A percentile compares a stretch with the other conserved stretches of the same genome.
Evolutionary conservation across 2,113 vertebrate genomes (phyloP).

Genomic region (Mola mola): DNA sequence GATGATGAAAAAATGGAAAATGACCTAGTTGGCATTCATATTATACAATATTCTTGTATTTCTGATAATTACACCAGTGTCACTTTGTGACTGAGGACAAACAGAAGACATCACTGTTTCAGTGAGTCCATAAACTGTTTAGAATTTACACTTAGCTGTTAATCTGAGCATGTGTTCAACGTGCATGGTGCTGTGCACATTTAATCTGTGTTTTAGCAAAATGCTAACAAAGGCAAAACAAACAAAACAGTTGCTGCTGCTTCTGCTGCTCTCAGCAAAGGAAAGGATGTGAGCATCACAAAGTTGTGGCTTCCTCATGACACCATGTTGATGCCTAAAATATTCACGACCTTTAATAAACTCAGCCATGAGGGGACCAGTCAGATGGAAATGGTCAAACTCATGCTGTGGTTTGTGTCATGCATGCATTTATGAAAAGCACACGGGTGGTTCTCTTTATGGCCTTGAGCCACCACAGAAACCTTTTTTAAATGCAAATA

Average conservation of each 20-base stretch:
- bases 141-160: no score
- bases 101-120: constrained; percentile 16
- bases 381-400: constrained; percentile 24
- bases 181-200: no score
- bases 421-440: constrained; percentile 55
- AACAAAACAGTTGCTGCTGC: no score
- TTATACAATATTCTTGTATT: no score
- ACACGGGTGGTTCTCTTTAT: constrained; percentile 43
- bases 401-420: constrained; percentile 42
- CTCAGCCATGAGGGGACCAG: constrained; percentile 5
- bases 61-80: no score
- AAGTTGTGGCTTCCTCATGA: neutral
- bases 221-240: no score
- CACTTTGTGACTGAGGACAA: no score
- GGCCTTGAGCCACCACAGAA: constrained; percentile 42
- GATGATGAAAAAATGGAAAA: no score
- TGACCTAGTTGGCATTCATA: no score
- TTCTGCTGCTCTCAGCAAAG: no score
- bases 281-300: no score
- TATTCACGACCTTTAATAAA: constrained; percentile 28
- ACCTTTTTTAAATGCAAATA: constrained; percentile 65
- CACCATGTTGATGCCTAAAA: constrained; percentile 40
- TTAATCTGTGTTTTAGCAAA: no score
- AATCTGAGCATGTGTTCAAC: constrained; percentile 24
- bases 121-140: neutral